Evolutionary conservation across 2,113 vertebrate species (phyloP), one percentile per base, ranked within the genome.

Genomic region (Clupea harengus): DNA sequence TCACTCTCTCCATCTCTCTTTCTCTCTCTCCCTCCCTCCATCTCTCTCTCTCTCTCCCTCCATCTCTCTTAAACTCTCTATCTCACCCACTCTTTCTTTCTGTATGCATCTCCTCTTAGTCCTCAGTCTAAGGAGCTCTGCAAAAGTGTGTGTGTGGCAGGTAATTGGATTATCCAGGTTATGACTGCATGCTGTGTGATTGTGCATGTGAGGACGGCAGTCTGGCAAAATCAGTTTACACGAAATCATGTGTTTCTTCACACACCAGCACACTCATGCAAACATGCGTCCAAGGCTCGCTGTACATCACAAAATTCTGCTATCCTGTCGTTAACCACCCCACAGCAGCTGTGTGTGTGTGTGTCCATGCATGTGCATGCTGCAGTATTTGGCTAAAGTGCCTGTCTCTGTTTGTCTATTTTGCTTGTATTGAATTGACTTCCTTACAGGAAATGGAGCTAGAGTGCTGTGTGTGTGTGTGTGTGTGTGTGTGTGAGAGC

Each of bases 391-490:
- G 64, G 64, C 64, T n/a, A 86, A 87, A 92, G 82, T 84, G 88
- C 85, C 80, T 28, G 45, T 87, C 86, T 86, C 88, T 82, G 88
- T 86, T 72, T 28, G 64, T 86, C 88, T 83, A 87, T 86, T 39
- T 72, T 28, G 64, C 64, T 72, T 32, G 64, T 72, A 72, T 84
- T 82, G 64, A 72, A 72, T 72, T 2, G 64, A 72, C 64, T 72
- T 72, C 64, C 64, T 72, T 32, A 9, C 64, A 72, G 64, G 64
- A 72, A 72, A 72, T 72, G n/a, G 64, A 25, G 25, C n/a, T 32
- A 25, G 6, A 9, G 7, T n/a, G n/a, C 60, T 64, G 20, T 39
- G 64, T 10, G 22, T 67, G 25, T 28, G 25, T 52, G 64, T 32
- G 64, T 32, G 25, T 32, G 64, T 11, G 28, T 1, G 64, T 2